Conservation (phyloP, 2,797 vertebrate genomes). For the Parauchenoglanis punctatus region DNA sequence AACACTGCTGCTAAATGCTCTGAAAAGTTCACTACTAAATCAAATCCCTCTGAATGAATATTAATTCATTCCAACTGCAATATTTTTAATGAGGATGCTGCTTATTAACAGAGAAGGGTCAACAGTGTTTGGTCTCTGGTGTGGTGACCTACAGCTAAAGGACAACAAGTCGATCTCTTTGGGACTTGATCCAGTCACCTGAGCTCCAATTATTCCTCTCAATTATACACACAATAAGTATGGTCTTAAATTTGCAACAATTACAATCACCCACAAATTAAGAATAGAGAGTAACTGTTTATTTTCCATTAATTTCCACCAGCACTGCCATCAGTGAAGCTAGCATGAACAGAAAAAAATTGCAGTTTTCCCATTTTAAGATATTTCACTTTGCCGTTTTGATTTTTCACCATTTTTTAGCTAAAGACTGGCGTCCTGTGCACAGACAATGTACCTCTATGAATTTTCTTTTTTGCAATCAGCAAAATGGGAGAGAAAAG, state of each 20-base stretch:
- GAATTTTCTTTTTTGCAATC: background rate
- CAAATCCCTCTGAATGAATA: conserved; percentile 12
- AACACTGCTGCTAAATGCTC: background rate
- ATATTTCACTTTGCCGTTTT: background rate
- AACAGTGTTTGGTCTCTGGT: conserved; percentile 20
- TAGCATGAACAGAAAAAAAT: background rate
- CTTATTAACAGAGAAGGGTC: conserved; percentile 24
- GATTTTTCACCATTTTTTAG: background rate
- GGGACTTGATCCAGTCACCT: conserved; percentile 13
- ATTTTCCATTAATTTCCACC: background rate
- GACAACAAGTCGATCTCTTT: conserved; percentile 20
- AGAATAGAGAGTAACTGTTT: background rate
- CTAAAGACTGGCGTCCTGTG: background rate
- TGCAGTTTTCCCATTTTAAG: conserved; percentile 2
- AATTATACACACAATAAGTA: conserved; percentile 18
- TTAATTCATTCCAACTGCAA: conserved; percentile 2
- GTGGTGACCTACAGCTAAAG: conserved; percentile 28
- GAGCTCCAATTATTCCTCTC: conserved; percentile 9
- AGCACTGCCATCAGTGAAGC: background rate
- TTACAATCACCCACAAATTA: no score
- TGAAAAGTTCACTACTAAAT: conserved; percentile 15
- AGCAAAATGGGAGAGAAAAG: background rate
- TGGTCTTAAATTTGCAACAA: background rate
- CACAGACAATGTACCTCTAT: background rate
- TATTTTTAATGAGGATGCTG: conserved; percentile 12